Conservation (phyloP, 2,888 invertebrate species). For the Athalia cordata region DNA sequence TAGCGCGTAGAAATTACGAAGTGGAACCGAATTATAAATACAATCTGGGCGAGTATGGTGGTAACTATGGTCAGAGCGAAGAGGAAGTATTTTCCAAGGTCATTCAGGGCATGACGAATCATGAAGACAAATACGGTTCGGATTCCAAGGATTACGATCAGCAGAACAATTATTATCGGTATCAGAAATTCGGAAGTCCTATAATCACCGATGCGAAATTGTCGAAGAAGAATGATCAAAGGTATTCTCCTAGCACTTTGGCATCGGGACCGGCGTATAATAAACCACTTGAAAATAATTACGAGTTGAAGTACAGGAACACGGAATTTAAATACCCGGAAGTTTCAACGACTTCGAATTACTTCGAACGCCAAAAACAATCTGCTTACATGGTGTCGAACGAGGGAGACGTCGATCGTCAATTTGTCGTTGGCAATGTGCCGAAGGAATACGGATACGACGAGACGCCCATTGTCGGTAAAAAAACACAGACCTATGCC, state of each 20-base stretch:
- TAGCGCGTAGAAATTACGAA: conserved; percentile 80
- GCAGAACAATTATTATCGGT: conserved; percentile 61
- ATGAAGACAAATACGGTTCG: conserved; percentile 52
- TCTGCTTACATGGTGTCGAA: conserved; percentile 51
- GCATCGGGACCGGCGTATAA: conserved; percentile 28
- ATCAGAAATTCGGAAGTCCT: conserved; percentile 60
- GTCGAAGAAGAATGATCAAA: conserved; percentile 64
- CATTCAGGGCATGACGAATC: conserved; percentile 80
- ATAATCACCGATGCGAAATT: conserved; percentile 71
- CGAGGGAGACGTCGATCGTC: conserved; percentile 63
- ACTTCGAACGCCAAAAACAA: conserved; percentile 60
- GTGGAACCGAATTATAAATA: conserved; percentile 77
- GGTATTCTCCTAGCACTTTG: conserved; percentile 51
- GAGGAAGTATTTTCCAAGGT: conserved; percentile 87
- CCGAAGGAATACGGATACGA: conserved; percentile 75
- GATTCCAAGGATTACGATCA: conserved; percentile 59
- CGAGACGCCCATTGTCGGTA: conserved; percentile 46
- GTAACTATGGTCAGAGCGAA: conserved; percentile 82
- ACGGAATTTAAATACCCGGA: conserved; percentile 67
- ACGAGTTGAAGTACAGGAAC: conserved; percentile 61
- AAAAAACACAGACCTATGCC: conserved; percentile 30
- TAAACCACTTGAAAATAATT: conserved; percentile 58
- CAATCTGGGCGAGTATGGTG: conserved; percentile 81
- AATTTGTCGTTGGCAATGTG: conserved; percentile 82
- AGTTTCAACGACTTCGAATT: conserved; percentile 60